These are phyloP conservation scores for Philaenus spumarius DNA, from an alignment of 1,140 invertebrate genomes.

Conservation along the genomic window DNA sequence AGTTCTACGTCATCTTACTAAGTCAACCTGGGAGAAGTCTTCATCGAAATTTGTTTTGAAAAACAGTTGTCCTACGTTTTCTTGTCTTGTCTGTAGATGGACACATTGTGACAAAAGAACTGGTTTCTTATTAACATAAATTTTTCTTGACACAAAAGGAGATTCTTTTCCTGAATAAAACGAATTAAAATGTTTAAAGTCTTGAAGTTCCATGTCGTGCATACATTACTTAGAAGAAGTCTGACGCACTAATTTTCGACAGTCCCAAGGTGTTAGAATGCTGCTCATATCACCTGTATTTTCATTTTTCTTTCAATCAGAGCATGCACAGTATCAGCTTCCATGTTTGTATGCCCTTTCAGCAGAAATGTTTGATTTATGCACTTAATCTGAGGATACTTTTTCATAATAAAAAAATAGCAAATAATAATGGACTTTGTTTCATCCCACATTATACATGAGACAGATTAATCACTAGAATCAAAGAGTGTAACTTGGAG, in stretches of 20 bases:
- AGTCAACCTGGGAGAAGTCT: slow-evolving; percentile 17
- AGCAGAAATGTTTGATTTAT: neutral
- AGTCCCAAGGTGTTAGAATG: slow-evolving; percentile 4
- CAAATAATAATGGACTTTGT: neutral
- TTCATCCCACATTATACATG: slow-evolving; percentile 1
- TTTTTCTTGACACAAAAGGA: slow-evolving; percentile 14
- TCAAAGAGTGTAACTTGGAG: neutral
- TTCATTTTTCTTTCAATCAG: neutral
- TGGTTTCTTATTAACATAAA: slow-evolving; percentile 14
- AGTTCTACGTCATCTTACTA: slow-evolving; percentile 20
- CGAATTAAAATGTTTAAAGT: slow-evolving; percentile 14
- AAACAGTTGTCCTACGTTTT: slow-evolving; percentile 14
- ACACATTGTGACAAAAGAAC: slow-evolving; percentile 12
- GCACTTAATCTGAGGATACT: neutral
- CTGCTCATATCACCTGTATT: too few relatives aligned
- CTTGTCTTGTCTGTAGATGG: slow-evolving; percentile 14
- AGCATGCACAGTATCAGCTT: too few relatives aligned
- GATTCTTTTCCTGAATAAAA: neutral
- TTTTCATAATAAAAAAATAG: neutral
- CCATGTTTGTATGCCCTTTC: neutral
- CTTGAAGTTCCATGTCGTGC: slow-evolving; percentile 14
- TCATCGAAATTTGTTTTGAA: slow-evolving; percentile 12
- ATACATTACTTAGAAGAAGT: slow-evolving; percentile 9
- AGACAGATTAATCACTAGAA: slow-evolving; percentile 1
- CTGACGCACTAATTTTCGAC: slow-evolving; percentile 15